A percentile compares a stretch with the other conserved stretches of the same genome.
Conservation (phyloP, 1,140 invertebrate genomes). For the Brachionus angularis region DNA sequence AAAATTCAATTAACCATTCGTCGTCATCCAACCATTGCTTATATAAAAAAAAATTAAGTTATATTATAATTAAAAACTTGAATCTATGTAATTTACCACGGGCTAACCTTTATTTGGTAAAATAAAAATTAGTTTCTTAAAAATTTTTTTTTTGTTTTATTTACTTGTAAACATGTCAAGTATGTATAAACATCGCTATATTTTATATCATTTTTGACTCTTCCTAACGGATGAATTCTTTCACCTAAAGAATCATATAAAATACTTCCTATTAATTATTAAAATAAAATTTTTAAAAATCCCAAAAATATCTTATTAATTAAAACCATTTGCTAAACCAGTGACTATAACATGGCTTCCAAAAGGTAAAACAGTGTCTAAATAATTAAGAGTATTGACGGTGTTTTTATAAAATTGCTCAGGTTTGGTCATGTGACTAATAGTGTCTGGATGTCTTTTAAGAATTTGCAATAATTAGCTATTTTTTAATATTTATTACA, state of each 20-base stretch:
- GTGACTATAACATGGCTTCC: conserved; percentile 59
- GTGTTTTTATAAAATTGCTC: conserved; percentile 53
- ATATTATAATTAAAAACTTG: neutral
- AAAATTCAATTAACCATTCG: conserved; percentile 55
- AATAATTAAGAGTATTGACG: conserved; percentile 51
- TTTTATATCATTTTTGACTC: conserved; percentile 55
- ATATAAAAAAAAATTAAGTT: neutral
- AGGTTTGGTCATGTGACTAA: conserved; percentile 59
- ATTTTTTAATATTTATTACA: neutral
- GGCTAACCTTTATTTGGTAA: neutral
- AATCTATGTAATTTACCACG: conserved; percentile 17
- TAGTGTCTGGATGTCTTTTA: conserved; percentile 49
- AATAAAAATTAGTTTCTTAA: neutral
- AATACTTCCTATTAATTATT: conserved; percentile 50
- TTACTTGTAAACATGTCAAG: conserved; percentile 60
- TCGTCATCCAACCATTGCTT: conserved; percentile 59
- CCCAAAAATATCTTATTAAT: neutral
- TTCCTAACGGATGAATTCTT: conserved; percentile 59
- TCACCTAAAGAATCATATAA: conserved; percentile 58
- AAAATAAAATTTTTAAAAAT: neutral
- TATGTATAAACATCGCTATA: conserved; percentile 60
- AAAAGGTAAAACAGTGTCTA: conserved; percentile 55
- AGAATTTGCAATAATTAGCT: conserved; percentile 33
- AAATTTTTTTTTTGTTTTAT: neutral
- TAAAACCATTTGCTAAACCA: conserved; percentile 58